Base-by-base conservation (phyloP, 2,113 vertebrate genomes). In the Podocnemis expansa region DNA sequence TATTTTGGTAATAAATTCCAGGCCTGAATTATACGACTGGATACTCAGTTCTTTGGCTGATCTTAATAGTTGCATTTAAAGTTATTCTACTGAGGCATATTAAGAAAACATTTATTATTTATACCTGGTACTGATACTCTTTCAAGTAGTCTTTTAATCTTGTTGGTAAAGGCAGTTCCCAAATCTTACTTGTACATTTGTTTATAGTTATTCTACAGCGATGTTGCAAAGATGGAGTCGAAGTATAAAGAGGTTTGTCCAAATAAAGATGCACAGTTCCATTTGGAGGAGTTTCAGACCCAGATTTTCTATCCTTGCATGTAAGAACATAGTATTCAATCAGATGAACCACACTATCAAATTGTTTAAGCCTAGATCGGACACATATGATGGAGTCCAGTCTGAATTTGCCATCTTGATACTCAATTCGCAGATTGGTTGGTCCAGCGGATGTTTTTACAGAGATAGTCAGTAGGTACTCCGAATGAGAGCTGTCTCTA, bases 301-400 rank as follows among this genome's bases (percentile, higher is more conserved):
- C 97, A 4, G 97, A 91, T 8, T 97, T 94, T 87, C 98, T 98
- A 84, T 98, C 98, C 92, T 98, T 97, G 94, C 99, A 99, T 97
- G 99, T 98, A 63, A 98, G 98, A 75, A 99, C 99, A 45, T 99
- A 99, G 97, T 99, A 99, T 95, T 99, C 99, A 81, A 99, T 99
- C 96, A 99, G 98, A 95, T 99, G 99, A 21, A 99, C 99, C 96
- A 99, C 99, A 1, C 99, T 99, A 98, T 99, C 98, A 82, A 99
- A 99, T 85, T 99, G 99, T 88, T 99, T 99, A 45, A 99, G 98
- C 96, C 98, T 99, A 78, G 99, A 99, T 93, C 98, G 98, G 87
- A 99, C 98, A 97, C 99, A 98, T 38, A 99, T 98, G 96, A 99
- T 98, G 2, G 99, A 99, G 98, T 99, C 99, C 98, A 99, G 98